Conservation (phyloP, 37 sponge, comb jelly and placozoan genomes). For the Aplysina aerophoba region DNA sequence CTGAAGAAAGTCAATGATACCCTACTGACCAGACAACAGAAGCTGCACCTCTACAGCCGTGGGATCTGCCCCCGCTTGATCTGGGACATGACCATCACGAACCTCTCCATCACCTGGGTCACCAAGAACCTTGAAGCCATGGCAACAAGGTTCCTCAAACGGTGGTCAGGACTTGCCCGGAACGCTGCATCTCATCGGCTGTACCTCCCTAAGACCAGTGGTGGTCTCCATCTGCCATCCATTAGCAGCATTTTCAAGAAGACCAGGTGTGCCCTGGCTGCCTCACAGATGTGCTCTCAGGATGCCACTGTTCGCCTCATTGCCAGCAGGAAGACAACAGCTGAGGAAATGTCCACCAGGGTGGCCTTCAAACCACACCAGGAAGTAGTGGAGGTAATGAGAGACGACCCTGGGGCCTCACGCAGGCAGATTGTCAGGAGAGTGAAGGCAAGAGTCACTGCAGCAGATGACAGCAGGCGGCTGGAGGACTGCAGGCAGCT, state of each 20-base stretch:
- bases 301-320: not conserved
- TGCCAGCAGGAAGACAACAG: not conserved
- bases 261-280: slow-evolving; percentile 4
- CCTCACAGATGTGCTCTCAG: slow-evolving; percentile 1
- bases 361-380: not conserved
- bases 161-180: no score
- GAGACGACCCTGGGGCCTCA: slow-evolving; percentile 15
- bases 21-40: slow-evolving; percentile 25
- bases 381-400: not conserved
- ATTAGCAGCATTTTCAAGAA: slow-evolving; percentile 9
- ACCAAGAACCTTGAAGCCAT: no score
- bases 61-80: not conserved
- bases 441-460: not conserved
- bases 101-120: no score
- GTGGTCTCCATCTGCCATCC: slow-evolving; percentile 24
- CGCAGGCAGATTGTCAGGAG: not conserved
- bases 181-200: not conserved
- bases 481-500: slow-evolving; percentile 4
- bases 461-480: not conserved
- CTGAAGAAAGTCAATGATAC: not conserved
- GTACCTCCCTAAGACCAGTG: slow-evolving; percentile 18
- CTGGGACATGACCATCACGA: no score
- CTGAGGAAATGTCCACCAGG: not conserved
- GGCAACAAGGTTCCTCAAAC: no score
- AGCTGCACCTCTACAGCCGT: slow-evolving; percentile 18